phyloP scores from a whole-genome alignment of 2,797 vertebrate genomes.

The Bryconaethiops microstoma region DNA sequence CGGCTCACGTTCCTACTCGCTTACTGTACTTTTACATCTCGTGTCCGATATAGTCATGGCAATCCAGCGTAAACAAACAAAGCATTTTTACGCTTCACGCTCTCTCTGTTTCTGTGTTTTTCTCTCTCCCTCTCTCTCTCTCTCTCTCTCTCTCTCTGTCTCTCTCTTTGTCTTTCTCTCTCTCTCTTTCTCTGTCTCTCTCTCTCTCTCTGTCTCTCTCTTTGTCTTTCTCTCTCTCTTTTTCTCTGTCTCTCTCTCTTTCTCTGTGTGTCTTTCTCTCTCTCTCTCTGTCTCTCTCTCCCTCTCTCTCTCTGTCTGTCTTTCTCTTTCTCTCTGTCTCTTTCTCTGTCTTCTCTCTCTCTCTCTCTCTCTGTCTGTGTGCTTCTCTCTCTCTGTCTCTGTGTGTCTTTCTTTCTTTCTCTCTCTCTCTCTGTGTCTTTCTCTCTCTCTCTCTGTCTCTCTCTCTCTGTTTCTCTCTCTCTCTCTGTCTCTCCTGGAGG shows the following conservation, averaged over 20 bases:
- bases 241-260: too few species aligned
- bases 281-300: too few species aligned
- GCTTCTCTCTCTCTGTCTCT: too few species aligned
- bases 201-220: too few species aligned
- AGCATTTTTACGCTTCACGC: constrained; percentile 45
- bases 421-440: neutral
- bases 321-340: constrained; percentile 39
- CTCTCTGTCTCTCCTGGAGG: neutral
- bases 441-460: too few species aligned
- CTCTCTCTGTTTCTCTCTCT: constrained; percentile 3
- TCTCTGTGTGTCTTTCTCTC: neutral
- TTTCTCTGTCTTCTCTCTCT: neutral
- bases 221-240: too few species aligned
- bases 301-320: constrained; percentile 9
- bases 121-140: constrained; percentile 36
- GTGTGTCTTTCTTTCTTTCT: too few species aligned
- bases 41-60: constrained; percentile 77
- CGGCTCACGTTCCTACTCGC: constrained; percentile 56
- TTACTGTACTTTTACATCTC: constrained; percentile 71
- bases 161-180: too few species aligned
- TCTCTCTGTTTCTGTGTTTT: neutral
- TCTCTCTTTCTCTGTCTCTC: too few species aligned
- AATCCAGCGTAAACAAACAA: constrained; percentile 73
- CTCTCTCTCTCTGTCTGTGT: too few species aligned
- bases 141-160: neutral